Evolutionary conservation across 2,888 invertebrate genomes (phyloP), one percentile per base, ranked within the genome.

Genomic region (Eupithecia dodoneata): DNA sequence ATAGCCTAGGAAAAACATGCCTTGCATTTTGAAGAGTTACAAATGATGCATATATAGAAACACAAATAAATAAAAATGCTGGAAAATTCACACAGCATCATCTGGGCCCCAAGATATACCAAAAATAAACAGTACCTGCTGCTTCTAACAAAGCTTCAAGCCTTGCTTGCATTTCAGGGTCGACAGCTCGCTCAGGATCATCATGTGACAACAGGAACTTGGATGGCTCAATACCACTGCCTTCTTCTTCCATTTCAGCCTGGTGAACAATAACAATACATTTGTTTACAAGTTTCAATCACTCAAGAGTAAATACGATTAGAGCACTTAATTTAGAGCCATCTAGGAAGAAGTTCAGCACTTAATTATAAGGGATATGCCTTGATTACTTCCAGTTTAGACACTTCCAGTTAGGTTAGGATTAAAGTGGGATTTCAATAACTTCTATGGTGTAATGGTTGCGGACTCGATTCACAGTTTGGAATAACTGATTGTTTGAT

Each of bases 81-180:
- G 49, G 13, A 49, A 2, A 49, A 13, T 49, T 49, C 13, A 49
- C 13, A 13, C 49, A 49, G 49, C 49, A 13, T 13, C 13, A 4
- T 13, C 49, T 12, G 10, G 2, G 2, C 49, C 13, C 49, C 52
- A 52, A n/a, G 7, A 52, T 15, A 52, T 4, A 52, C 10, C 42
- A 44, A 45, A 67, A 5, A n/a, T n/a, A 44, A 67, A 45, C n/a
- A 44, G 69, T 79, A 95, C 95, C 98, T 90, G 99, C 99, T 88
- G 98, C 99, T 96, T 99, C 98, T 82, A 99, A 96, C 83, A 99
- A 96, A 82, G 99, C 98, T 95, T 99, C 98, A 79, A 99, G 96
- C 85, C 98, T 96, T 73, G 98, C 98, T 93, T 98, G 98, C 86
- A 98, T 98, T 92, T 98, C 98, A 70, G 98, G 97, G 91, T 97